These are phyloP conservation scores for Neosilurus mollespiculum DNA, from an alignment of 2,797 vertebrate species.

Conservation along the genomic window DNA sequence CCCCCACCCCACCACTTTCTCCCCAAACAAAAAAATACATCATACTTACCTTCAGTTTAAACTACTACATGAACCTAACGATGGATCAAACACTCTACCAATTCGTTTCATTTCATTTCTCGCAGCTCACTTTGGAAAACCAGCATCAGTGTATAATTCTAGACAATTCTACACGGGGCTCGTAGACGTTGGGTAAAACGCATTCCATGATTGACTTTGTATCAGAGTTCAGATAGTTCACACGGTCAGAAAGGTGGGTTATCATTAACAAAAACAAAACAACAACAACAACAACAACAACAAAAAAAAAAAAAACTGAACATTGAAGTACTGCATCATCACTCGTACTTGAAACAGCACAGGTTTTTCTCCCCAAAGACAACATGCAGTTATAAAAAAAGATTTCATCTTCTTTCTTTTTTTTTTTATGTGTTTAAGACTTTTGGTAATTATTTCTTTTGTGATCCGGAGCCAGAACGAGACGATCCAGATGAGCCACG, in stretches of 20 bases:
- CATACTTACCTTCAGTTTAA: conserved; percentile 80
- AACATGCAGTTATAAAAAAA: conserved; percentile 85
- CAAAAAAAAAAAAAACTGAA: not conserved
- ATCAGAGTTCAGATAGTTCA: not conserved
- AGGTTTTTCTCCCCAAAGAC: conserved; percentile 76
- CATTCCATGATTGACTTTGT: not conserved
- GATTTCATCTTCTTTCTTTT: conserved; percentile 45
- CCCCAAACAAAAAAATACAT: conserved; percentile 55
- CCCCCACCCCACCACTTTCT: not conserved
- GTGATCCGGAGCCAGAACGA: conserved; percentile 95
- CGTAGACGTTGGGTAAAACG: not conserved
- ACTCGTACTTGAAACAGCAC: conserved; percentile 66
- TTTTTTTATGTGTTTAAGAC: conserved; percentile 56
- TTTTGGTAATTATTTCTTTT: conserved; percentile 90
- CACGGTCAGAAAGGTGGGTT: conserved; percentile 55
- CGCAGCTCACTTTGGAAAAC: conserved; percentile 30
- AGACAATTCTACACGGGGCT: not conserved
- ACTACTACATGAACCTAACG: conserved; percentile 44
- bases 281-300: not conserved
- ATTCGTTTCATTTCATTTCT: not conserved
- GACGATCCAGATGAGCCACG: conserved; percentile 93
- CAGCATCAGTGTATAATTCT: conserved; percentile 32
- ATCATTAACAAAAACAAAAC: not conserved
- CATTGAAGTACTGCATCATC: conserved; percentile 59
- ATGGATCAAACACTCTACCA: not conserved